phyloP scores from a whole-genome alignment of 2,113 vertebrate genomes.

The Neopipo cinnamomea region DNA sequence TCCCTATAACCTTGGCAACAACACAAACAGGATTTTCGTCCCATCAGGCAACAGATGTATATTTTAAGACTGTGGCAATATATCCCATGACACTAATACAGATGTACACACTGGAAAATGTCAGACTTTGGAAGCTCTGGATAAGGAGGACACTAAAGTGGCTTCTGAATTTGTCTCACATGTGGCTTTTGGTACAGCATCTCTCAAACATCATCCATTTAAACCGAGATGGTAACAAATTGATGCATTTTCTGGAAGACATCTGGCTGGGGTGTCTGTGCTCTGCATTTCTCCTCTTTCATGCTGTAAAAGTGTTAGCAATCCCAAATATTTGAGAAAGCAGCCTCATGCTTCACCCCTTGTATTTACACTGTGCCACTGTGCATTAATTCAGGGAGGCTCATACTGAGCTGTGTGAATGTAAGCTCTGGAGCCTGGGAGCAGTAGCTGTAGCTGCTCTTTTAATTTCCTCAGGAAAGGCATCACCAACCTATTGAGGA shows the following conservation, averaged over 20 bases:
- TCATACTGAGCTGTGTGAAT: neutral
- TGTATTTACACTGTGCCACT: neutral
- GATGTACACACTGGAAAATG: neutral
- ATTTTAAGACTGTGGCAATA: constrained; percentile 28
- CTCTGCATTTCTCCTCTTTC: neutral
- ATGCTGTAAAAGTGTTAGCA: neutral
- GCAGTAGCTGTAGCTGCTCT: neutral
- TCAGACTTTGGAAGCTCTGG: neutral
- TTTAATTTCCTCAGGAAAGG: neutral
- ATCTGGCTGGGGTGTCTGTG: rapidly evolving
- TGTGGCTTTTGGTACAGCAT: neutral
- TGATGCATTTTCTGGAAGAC: neutral
- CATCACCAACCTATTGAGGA: neutral
- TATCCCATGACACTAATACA: neutral
- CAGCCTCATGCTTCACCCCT: neutral
- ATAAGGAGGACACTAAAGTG: neutral
- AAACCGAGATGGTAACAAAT: neutral
- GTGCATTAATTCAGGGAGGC: neutral
- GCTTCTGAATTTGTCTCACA: neutral
- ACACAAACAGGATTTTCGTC: neutral
- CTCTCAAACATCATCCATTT: neutral
- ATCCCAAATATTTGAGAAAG: neutral
- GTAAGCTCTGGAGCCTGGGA: neutral
- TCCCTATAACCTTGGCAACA: neutral
- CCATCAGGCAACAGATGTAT: neutral